These are phyloP conservation scores for Lepus townsendii DNA, from an alignment of 2,797 vertebrate genomes.

Conservation along the genomic window DNA sequence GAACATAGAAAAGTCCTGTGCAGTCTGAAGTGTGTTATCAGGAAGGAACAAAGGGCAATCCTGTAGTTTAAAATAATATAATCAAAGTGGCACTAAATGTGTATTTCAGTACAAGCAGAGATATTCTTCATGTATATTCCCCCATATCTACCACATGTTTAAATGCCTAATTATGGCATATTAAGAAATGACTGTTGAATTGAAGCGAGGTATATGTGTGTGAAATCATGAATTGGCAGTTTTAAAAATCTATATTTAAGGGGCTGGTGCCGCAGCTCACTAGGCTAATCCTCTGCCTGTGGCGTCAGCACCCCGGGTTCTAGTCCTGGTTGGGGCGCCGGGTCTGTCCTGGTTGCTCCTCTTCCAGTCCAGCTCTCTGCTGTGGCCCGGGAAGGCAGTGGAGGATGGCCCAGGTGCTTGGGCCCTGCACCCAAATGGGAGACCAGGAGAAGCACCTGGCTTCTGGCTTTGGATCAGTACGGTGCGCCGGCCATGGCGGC, in stretches of 20 bases:
- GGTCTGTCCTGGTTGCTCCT: too few relatives aligned
- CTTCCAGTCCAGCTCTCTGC: too few relatives aligned
- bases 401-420: too few relatives aligned
- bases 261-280: too few relatives aligned
- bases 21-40: neutral
- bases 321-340: too few relatives aligned
- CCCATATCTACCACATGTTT: neutral
- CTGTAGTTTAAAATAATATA: conserved; percentile 29
- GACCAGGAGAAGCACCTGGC: too few relatives aligned
- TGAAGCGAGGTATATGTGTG: neutral
- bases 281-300: too few relatives aligned
- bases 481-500: fast-evolving
- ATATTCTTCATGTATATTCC: neutral
- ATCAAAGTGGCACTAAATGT: neutral
- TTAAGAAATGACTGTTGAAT: neutral
- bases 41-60: neutral
- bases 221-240: neutral
- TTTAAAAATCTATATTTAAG: neutral
- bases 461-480: too few relatives aligned
- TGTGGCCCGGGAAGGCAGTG: too few relatives aligned
- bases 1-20: neutral
- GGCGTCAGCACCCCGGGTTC: too few relatives aligned
- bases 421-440: too few relatives aligned
- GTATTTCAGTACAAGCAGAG: neutral
- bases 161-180: neutral